Evolutionary conservation across 1,140 invertebrate species (phyloP), one percentile per base, ranked within the genome.

Genomic region (Drosophila lini): DNA sequence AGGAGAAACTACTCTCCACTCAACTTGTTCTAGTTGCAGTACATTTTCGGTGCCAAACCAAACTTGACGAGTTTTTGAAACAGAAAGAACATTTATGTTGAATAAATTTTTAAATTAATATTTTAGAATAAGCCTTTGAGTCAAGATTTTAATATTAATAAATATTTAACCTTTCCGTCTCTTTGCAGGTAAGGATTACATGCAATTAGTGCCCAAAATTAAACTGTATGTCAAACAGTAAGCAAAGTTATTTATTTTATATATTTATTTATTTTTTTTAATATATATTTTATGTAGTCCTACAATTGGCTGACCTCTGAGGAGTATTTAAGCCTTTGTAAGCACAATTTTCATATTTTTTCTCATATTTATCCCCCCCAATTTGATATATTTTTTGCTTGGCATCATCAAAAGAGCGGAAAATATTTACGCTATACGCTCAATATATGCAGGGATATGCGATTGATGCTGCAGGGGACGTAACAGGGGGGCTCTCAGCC

Each of bases 341-440:
- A 15, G 19, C 11, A 8, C 7, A 0, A 53, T 8, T 22, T 22
- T 55, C 2, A 13, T 34, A n/a, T 32, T 22, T 31, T 32, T 28
- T 1, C n/a, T 11, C 6, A 56, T 3, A 55, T 57, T 32, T 34
- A 5, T 5, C 5, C n/a, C 19, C 1, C 11, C 15, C 16, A 32
- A 6, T 34, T 44, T 25, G 15, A 57, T 57, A 3, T 57, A 41
- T 36, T 34, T 31, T 15, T 41, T 40, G 13, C 38, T 41, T 56
- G 9, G 9, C 55, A 58, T 75, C 75, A 82, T 75, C 75, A 77
- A 77, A 77, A 58, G 59, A 52, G 25, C 45, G 57, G 38, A 57
- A 65, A 74, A 81, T 67, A 67, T 81, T 67, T 59, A 58, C 65
- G 58, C 34, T 57, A 57, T 63, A 45, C 44, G 40, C 19, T 25